Conservation (phyloP, 2,797 vertebrate species). For the Tauraco hartlaubi region DNA sequence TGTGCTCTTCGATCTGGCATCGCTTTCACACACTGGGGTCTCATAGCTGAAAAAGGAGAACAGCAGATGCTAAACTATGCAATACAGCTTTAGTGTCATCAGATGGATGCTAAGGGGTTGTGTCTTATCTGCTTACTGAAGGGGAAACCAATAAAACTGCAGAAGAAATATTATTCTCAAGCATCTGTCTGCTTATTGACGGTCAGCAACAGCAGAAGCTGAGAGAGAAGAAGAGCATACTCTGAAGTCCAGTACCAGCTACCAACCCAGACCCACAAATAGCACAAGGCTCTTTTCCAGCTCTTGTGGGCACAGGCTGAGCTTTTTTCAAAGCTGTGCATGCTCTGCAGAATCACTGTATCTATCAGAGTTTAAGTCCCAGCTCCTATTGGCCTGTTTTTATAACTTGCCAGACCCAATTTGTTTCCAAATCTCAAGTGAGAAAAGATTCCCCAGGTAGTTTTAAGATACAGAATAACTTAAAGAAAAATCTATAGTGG, state of each 20-base stretch:
- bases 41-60: slow-evolving; percentile 87
- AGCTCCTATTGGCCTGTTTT: not conserved
- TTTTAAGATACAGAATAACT: not conserved
- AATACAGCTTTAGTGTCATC: not conserved
- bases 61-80: not conserved
- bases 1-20: slow-evolving; percentile 84
- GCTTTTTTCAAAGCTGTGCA: not conserved
- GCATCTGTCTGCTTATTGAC: not conserved
- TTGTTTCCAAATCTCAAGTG: not conserved
- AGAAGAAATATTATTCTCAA: not conserved
- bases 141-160: not conserved
- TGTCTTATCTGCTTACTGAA: not conserved
- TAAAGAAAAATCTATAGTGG: not conserved
- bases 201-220: not conserved
- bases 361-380: not conserved
- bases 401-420: not conserved
- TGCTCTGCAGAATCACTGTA: not conserved
- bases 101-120: not conserved
- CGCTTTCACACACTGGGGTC: slow-evolving; percentile 92
- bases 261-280: not conserved
- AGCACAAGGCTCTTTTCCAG: not conserved
- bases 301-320: not conserved
- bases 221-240: not conserved
- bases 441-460: not conserved
- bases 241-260: not conserved